phyloP scores from a whole-genome alignment of 2,797 vertebrate genomes.

The Alfaro cultratus region DNA sequence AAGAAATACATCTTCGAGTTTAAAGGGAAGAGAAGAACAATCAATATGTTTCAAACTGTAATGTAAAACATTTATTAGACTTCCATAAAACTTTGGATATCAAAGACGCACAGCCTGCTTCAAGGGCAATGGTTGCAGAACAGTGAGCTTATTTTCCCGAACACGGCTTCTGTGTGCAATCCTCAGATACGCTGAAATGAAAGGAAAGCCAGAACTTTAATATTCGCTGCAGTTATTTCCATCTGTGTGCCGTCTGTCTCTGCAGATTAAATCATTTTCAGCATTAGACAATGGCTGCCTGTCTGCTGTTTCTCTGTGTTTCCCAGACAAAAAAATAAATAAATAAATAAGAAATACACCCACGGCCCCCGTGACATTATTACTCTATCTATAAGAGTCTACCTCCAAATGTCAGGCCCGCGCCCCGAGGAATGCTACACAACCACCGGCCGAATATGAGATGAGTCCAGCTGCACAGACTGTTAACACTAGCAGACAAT shows the following conservation, averaged over 20 bases:
- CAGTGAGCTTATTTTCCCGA: slow-evolving; percentile 7
- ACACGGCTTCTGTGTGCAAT: slow-evolving; percentile 22
- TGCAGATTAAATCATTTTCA: slow-evolving; percentile 55
- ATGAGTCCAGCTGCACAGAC: slow-evolving; percentile 54
- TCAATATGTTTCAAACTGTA: neutral
- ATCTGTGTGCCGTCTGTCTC: slow-evolving; percentile 39
- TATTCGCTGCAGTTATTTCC: slow-evolving; percentile 53
- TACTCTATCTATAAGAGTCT: slow-evolving; percentile 71
- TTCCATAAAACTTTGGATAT: neutral
- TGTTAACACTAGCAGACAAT: slow-evolving; percentile 73
- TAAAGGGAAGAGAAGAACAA: neutral
- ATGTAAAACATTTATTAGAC: slow-evolving; percentile 3
- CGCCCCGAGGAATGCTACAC: slow-evolving; percentile 69
- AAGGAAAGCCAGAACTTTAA: slow-evolving; percentile 47
- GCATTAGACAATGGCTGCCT: slow-evolving; percentile 53
- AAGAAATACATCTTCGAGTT: neutral
- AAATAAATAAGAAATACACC: slow-evolving; percentile 55
- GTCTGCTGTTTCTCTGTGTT: slow-evolving; percentile 44
- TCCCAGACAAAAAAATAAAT: slow-evolving; percentile 35
- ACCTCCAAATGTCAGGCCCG: slow-evolving; percentile 77
- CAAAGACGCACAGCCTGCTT: neutral
- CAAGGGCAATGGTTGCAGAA: slow-evolving; percentile 3
- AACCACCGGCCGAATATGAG: slow-evolving; percentile 70
- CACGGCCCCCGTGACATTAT: slow-evolving; percentile 71
- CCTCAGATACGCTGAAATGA: slow-evolving; percentile 16